Evolutionary conservation across 2,888 invertebrate species (phyloP), one percentile per base, ranked within the genome.

Genomic region (Luperina nickerlii): DNA sequence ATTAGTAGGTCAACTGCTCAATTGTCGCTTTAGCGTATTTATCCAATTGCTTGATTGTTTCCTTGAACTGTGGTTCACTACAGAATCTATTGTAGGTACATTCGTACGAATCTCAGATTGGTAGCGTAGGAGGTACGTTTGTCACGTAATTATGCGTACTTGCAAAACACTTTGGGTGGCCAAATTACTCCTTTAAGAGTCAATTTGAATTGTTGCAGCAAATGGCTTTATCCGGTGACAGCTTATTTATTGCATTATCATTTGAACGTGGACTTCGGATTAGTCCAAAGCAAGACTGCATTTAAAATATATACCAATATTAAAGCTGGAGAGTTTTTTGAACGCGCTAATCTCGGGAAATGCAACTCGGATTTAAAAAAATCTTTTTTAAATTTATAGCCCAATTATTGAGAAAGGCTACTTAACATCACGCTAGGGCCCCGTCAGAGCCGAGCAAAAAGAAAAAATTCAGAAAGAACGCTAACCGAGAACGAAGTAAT

Each of bases 11-110:
- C 89, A 90, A 91, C 87, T 86, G 83, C 82, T 90, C 92, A 93
- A 94, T 94, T 92, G 92, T 91, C 91, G 89, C 91, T 86, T 86
- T 89, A 78, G 76, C 80, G 91, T 92, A 91, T 92, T 94, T 94
- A 92, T 93, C 91, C 93, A 94, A 95, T 95, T 94, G 94, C 74
- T 83, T 87, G 87, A 91, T 93, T 91, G 92, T 92, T 92, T 92
- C 93, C 93, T 93, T 93, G 93, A 94, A 93, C 92, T 79, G 81
- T 81, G 82, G 89, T 89, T 88, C 90, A 89, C 80, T 89, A 82
- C 76, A 82, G 79, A 86, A 90, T 90, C 87, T 90, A 89, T 83
- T 87, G 79, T 90, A 68, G 9, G 54, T 57, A 57, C 77, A 76
- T 80, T 75, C 20, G 77, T 48, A 85, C 87, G 88, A 90, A 90